Percentiles rank a stretch among this genome's conserved stretches.
phyloP scores from a whole-genome alignment of 2,888 invertebrate genomes.

The Sthenelais limicola region DNA sequence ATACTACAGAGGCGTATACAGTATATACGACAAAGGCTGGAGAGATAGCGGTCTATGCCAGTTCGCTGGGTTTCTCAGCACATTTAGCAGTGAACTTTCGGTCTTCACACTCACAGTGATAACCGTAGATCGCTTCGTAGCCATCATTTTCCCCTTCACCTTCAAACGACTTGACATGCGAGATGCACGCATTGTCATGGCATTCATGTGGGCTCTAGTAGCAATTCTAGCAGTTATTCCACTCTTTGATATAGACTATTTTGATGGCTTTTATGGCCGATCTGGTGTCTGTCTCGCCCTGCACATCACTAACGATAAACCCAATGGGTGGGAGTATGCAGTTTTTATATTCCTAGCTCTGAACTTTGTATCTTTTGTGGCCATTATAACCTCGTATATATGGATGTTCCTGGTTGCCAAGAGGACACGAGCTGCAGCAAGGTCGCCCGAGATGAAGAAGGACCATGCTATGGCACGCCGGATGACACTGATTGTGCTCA shows the following conservation, averaged over 20 bases:
- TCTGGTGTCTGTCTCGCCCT: conserved; percentile 75
- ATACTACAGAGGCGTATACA: conserved; percentile 73
- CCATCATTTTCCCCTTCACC: conserved; percentile 70
- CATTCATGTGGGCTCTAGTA: conserved; percentile 62
- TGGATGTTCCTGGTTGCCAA: conserved; percentile 75
- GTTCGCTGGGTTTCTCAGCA: conserved; percentile 68
- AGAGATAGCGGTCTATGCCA: conserved; percentile 64
- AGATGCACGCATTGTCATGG: conserved; percentile 64
- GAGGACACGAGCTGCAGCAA: conserved; percentile 72
- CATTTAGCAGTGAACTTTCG: conserved; percentile 72
- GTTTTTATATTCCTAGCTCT: conserved; percentile 75
- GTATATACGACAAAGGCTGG: conserved; percentile 65
- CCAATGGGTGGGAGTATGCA: conserved; percentile 75
- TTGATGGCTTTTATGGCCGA: conserved; percentile 74
- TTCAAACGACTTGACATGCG: conserved; percentile 60
- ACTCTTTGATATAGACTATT: conserved; percentile 68
- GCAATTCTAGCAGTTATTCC: conserved; percentile 61
- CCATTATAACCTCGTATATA: conserved; percentile 74
- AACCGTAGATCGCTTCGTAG: conserved; percentile 71
- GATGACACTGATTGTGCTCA: conserved; percentile 75
- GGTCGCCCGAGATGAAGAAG: conserved; percentile 65
- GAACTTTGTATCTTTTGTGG: conserved; percentile 73
- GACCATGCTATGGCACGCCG: conserved; percentile 74
- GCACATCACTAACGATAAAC: conserved; percentile 74
- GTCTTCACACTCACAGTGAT: conserved; percentile 73